Evolutionary conservation across 2,113 vertebrate genomes (phyloP), one percentile per base, ranked within the genome.

Genomic region (Paracanthobrama guichenoti): DNA sequence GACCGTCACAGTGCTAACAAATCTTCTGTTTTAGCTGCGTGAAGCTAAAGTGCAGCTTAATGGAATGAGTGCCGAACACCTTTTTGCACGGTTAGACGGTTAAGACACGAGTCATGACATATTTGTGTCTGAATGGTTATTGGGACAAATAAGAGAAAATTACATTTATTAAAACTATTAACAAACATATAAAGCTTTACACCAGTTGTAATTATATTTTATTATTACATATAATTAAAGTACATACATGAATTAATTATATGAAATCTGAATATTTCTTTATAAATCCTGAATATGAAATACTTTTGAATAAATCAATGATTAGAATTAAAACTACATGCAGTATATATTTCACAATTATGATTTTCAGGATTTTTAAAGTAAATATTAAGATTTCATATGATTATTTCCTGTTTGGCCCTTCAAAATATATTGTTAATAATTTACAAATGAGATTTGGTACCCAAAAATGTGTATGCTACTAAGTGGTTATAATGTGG

Each of bases 1-100:
- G 76, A 80, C 18, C 26, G 8, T 18, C 55, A 74, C 31, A 74
- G 67, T 73, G 76, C 66, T 83, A 83, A 46, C 64, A 73, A 64
- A 81, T 82, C 64, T 59, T 48, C 42, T 76, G 24, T 82, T 86
- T 78, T 14, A 86, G 62, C 62, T 60, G 74, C 42, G 60, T 31
- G 46, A 74, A 86, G 76, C 53, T 59, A 24, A 60, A 24, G 80
- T 71, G 48, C 50, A 72, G 75, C 18, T 77, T 59, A 57, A 77
- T 77, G 73, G 48, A 75, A 4, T 59, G 67, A 72, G 39, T 2
- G 24, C 42, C 1, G 3, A 72, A 46, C 69, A 46, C 12, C 69
- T 73, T 73, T 48, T 26, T 71, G 67, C 14, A 18, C 26, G 4
- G 9, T 42, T 18, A 16, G 46, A 39, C 39, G 6, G 53, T 57